These are phyloP conservation scores for Malurus melanocephalus DNA, from an alignment of 2,113 vertebrate species.

Conservation along the genomic window DNA sequence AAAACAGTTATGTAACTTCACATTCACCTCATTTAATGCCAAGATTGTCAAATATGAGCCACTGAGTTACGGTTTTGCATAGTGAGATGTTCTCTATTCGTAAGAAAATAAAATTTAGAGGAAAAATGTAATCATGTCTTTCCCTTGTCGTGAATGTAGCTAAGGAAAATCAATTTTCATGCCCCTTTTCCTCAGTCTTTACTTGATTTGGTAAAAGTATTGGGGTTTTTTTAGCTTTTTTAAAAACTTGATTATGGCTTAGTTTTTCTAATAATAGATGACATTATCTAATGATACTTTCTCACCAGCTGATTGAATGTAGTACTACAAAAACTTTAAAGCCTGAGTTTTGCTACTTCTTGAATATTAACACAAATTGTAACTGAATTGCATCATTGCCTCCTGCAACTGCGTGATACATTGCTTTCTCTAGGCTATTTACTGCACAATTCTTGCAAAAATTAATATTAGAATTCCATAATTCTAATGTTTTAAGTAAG, in stretches of 20 bases:
- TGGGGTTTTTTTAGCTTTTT: neutral
- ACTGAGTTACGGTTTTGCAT: neutral
- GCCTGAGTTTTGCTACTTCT: neutral
- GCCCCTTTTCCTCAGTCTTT: neutral
- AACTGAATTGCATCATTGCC: neutral
- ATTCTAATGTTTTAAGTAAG: slow-evolving; percentile 1
- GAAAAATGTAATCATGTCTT: neutral
- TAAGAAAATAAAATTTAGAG: neutral
- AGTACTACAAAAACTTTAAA: neutral
- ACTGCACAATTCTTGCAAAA: neutral
- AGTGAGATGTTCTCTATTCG: neutral
- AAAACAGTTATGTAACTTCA: neutral
- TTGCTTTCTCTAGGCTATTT: neutral
- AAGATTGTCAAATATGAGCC: neutral
- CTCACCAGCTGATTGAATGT: neutral
- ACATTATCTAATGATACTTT: neutral
- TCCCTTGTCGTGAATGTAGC: neutral
- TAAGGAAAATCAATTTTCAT: neutral
- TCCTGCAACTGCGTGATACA: neutral
- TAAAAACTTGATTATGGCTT: neutral
- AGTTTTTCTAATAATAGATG: neutral
- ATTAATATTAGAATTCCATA: neutral
- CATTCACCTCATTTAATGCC: neutral
- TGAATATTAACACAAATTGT: neutral
- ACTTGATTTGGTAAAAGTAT: neutral